A percentile compares a stretch with the other conserved stretches of the same genome.
phyloP scores from a whole-genome alignment of 2,113 vertebrate genomes.

The Menura novaehollandiae region DNA sequence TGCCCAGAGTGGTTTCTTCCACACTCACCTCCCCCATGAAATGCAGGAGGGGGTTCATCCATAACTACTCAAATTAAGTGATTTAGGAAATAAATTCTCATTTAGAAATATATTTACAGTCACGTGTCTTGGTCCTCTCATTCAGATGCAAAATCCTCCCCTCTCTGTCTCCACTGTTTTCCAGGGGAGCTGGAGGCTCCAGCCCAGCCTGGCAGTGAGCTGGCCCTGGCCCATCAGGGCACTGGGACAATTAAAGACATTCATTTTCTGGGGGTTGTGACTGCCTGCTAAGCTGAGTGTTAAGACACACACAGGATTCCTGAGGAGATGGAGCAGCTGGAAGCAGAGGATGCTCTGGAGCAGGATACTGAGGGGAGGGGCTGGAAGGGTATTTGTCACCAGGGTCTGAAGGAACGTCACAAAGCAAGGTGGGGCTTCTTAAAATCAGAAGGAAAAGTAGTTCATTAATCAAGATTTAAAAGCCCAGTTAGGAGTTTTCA shows the following conservation, averaged over 20 bases:
- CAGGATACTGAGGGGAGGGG: neutral
- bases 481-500: neutral
- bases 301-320: neutral
- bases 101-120: neutral
- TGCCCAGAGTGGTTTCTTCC: neutral
- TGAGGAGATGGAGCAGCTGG: neutral
- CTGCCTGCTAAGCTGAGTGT: neutral
- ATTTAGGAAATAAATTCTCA: conserved; percentile 13
- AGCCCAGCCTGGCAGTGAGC: neutral
- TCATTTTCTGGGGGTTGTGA: neutral
- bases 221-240: neutral
- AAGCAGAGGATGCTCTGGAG: neutral
- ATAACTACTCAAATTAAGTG: neutral
- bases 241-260: neutral
- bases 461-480: neutral
- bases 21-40: neutral
- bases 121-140: neutral
- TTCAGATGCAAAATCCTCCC: neutral
- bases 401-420: neutral
- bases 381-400: neutral
- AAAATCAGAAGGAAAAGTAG: neutral
- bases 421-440: neutral
- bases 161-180: neutral
- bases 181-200: neutral
- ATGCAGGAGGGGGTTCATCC: neutral